Evolutionary conservation across 2,888 invertebrate genomes (phyloP).

Genomic region (Sphaerophoria rueppellii): DNA sequence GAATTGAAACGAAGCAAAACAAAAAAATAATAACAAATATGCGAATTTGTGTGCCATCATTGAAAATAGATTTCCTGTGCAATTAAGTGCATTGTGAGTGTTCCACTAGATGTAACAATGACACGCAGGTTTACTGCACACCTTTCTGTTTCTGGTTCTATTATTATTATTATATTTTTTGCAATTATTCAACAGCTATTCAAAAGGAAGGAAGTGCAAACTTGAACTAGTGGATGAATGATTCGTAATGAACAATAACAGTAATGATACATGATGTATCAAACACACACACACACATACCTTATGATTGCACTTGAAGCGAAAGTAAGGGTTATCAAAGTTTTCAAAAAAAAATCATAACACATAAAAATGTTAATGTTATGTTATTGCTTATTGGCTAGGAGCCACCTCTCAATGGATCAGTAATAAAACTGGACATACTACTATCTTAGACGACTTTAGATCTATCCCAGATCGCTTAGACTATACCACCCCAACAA

Average conservation of each 20-base stretch:
- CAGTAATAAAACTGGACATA: no score
- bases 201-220: slow-evolving; percentile 13
- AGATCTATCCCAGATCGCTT: no score
- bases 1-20: background rate
- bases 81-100: slow-evolving; percentile 54
- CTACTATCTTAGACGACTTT: no score
- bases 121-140: slow-evolving; percentile 48
- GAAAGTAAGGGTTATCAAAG: no score
- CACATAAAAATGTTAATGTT: no score
- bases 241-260: background rate
- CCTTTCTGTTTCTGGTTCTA: slow-evolving; percentile 8
- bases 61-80: slow-evolving; percentile 69
- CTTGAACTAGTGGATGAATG: background rate
- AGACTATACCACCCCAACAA: no score
- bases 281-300: no score
- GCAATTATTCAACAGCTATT: slow-evolving; percentile 3
- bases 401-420: no score
- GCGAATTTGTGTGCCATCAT: slow-evolving; percentile 52
- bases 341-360: no score
- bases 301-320: no score
- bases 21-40: slow-evolving; percentile 29
- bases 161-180: background rate
- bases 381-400: no score
- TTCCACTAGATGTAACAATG: slow-evolving; percentile 46
- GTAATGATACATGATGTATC: slow-evolving; percentile 9